These are phyloP conservation scores for Micromys minutus DNA, from an alignment of 2,113 vertebrate genomes.

Conservation along the genomic window DNA sequence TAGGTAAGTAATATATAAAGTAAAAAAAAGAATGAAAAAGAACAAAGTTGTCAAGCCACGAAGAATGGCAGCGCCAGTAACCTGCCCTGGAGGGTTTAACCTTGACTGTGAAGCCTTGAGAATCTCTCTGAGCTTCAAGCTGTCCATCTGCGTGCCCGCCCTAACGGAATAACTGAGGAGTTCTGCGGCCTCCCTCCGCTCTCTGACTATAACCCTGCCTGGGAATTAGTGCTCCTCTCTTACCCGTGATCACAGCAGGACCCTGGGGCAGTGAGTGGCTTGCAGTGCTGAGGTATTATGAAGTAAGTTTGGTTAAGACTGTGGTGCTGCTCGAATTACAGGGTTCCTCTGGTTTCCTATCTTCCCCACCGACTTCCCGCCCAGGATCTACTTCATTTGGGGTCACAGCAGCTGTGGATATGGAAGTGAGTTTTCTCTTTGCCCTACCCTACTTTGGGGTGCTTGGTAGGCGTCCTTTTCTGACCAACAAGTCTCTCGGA, in stretches of 20 bases:
- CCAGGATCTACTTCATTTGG: background rate
- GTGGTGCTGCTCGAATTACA: background rate
- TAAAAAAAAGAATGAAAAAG: background rate
- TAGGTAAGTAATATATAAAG: background rate
- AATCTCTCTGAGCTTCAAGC: background rate
- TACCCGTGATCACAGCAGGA: background rate
- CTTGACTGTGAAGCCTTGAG: background rate
- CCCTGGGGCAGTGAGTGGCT: background rate
- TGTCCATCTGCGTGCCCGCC: rapidly evolving
- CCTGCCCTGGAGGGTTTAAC: background rate
- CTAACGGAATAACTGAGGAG: background rate
- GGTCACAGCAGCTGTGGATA: background rate
- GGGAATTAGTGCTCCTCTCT: too few relatives aligned
- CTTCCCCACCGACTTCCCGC: background rate
- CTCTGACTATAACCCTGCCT: background rate
- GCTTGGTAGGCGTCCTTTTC: background rate
- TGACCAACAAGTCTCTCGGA: rapidly evolving
- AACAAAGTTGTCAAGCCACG: background rate
- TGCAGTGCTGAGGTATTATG: rapidly evolving
- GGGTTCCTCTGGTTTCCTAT: background rate
- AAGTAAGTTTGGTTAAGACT: background rate
- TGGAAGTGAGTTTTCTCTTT: background rate
- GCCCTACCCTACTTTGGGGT: background rate
- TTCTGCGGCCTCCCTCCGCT: background rate
- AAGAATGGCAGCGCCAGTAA: background rate